These are phyloP conservation scores for Protonibea diacanthus DNA, from an alignment of 2,797 vertebrate genomes.

Conservation along the genomic window DNA sequence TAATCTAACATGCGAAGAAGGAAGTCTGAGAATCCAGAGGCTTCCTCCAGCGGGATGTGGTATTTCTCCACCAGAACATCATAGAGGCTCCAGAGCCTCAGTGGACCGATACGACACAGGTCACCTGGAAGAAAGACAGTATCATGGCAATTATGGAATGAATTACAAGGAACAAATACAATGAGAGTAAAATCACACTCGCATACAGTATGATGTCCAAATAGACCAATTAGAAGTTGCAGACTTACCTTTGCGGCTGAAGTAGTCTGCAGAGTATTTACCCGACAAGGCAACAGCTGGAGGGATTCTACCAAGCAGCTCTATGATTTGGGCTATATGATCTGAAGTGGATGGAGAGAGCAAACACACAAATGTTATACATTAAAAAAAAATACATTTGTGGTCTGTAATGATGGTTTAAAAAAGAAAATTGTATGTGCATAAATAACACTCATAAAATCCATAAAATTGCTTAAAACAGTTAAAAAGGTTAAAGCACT, in stretches of 20 bases:
- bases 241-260: slow-evolving; percentile 86
- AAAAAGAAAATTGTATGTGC: too few species aligned
- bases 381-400: too few species aligned
- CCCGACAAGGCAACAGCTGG: slow-evolving; percentile 83
- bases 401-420: too few species aligned
- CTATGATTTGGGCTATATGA: slow-evolving; percentile 88
- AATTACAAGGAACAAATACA: background rate
- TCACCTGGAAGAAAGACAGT: slow-evolving; percentile 80
- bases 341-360: slow-evolving; percentile 76
- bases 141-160: background rate
- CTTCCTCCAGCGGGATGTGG: slow-evolving; percentile 80
- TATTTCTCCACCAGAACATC: slow-evolving; percentile 87
- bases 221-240: background rate
- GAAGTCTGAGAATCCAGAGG: slow-evolving; percentile 83
- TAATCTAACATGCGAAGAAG: slow-evolving; percentile 87
- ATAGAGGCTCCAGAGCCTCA: slow-evolving; percentile 84
- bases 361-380: slow-evolving; percentile 5
- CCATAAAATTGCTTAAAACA: too few species aligned
- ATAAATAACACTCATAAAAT: too few species aligned
- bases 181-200: background rate
- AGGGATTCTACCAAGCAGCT: slow-evolving; percentile 90
- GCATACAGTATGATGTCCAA: background rate
- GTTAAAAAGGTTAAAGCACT: too few species aligned
- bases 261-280: slow-evolving; percentile 88
- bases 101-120: slow-evolving; percentile 78